These are phyloP conservation scores for Aeoliscus strigatus DNA, from an alignment of 2,797 vertebrate genomes.

Conservation along the genomic window DNA sequence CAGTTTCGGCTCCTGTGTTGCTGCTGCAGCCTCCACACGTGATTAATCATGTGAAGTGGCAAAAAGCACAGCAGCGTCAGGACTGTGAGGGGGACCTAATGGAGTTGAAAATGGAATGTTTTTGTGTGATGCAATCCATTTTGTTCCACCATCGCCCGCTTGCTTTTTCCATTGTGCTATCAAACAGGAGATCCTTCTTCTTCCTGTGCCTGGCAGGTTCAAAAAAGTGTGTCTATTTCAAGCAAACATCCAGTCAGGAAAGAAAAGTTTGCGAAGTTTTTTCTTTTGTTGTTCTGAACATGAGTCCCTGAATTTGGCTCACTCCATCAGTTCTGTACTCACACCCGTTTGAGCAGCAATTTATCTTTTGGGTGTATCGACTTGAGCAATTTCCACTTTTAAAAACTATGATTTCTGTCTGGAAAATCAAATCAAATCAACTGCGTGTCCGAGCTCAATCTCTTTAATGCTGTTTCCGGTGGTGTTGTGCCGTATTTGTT, in stretches of 20 bases:
- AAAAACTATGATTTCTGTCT: slow-evolving; percentile 42
- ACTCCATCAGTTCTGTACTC: slow-evolving; percentile 22
- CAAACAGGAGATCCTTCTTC: slow-evolving; percentile 33
- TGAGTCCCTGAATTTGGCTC: slow-evolving; percentile 25
- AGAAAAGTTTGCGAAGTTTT: slow-evolving; percentile 18
- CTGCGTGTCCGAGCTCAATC: slow-evolving; percentile 49
- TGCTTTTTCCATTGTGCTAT: slow-evolving; percentile 20
- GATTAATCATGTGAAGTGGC: slow-evolving; percentile 72
- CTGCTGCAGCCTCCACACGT: slow-evolving; percentile 55
- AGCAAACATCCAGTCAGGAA: slow-evolving; percentile 7
- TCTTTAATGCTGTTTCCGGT: slow-evolving; percentile 19
- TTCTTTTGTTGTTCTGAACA: slow-evolving; percentile 36
- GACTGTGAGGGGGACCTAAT: slow-evolving; percentile 61
- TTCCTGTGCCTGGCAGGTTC: slow-evolving; percentile 17
- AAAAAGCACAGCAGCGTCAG: slow-evolving; percentile 64
- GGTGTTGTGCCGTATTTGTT: slow-evolving; percentile 8
- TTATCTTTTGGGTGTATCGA: slow-evolving; percentile 29
- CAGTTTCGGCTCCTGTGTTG: slow-evolving; percentile 39
- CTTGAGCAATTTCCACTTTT: slow-evolving; percentile 49
- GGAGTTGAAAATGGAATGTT: slow-evolving; percentile 72
- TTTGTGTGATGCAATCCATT: slow-evolving; percentile 62
- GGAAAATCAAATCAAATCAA: slow-evolving; percentile 58
- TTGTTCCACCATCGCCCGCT: slow-evolving; percentile 29
- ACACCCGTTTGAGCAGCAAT: slow-evolving; percentile 22
- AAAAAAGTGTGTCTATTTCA: slow-evolving; percentile 38